A percentile compares a stretch with the other conserved stretches of the same genome.
These are phyloP conservation scores for Sicus ferrugineus DNA, from an alignment of 2,888 invertebrate species.

Conservation along the genomic window DNA sequence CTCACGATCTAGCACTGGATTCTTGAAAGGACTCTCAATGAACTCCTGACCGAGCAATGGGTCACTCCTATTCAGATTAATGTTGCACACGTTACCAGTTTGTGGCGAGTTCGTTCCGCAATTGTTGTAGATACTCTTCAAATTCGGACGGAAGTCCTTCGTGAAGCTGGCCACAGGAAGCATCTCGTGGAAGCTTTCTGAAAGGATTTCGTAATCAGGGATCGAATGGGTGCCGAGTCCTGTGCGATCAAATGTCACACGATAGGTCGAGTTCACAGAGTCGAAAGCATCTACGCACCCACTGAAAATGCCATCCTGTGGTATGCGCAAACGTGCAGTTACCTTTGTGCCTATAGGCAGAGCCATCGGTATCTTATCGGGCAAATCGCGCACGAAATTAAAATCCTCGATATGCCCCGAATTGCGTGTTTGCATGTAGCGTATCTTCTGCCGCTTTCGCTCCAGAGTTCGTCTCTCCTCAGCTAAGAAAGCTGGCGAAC, in stretches of 20 bases:
- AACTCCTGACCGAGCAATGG: slow-evolving; percentile 71
- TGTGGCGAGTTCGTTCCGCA: slow-evolving; percentile 59
- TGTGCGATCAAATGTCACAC: slow-evolving; percentile 91
- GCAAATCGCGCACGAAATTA: slow-evolving; percentile 84
- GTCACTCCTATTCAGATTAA: slow-evolving; percentile 70
- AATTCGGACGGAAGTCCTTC: slow-evolving; percentile 78
- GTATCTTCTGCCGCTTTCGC: slow-evolving; percentile 87
- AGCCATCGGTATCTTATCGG: slow-evolving; percentile 93
- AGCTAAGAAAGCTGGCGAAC: slow-evolving; percentile 92
- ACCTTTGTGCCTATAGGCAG: slow-evolving; percentile 91
- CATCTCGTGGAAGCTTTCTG: slow-evolving; percentile 91
- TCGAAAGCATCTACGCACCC: slow-evolving; percentile 95
- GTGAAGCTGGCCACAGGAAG: slow-evolving; percentile 85
- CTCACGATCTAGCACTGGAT: slow-evolving; percentile 58
- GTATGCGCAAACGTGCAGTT: slow-evolving; percentile 86
- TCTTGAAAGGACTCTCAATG: slow-evolving; percentile 64
- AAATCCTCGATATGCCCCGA: slow-evolving; percentile 75
- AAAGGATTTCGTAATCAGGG: slow-evolving; percentile 95
- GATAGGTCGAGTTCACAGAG: slow-evolving; percentile 91
- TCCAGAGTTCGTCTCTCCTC: slow-evolving; percentile 93
- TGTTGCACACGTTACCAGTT: slow-evolving; percentile 46
- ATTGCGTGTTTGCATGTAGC: slow-evolving; percentile 92
- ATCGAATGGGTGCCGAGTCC: slow-evolving; percentile 95
- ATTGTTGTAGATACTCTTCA: slow-evolving; percentile 51
- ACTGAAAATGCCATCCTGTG: slow-evolving; percentile 94